Evolutionary conservation across 2,797 vertebrate species (phyloP).

Genomic region (Astyanax mexicanus): DNA sequence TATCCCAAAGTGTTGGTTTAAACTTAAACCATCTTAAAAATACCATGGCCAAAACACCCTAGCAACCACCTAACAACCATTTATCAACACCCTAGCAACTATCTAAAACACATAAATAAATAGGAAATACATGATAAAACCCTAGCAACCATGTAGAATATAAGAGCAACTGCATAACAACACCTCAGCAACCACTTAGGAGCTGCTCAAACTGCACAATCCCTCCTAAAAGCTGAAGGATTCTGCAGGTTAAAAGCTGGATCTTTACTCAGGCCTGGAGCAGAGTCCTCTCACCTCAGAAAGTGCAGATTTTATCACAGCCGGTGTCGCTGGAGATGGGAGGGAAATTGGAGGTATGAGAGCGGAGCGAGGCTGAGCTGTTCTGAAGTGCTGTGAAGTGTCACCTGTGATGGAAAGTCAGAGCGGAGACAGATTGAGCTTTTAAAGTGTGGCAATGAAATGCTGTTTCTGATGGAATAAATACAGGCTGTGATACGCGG

Average conservation of each 20-base stretch:
- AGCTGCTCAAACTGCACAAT: no score
- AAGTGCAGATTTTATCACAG: not conserved
- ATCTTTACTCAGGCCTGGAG: not conserved
- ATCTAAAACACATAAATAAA: no score
- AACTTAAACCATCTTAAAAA: no score
- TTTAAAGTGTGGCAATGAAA: not conserved
- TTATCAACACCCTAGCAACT: no score
- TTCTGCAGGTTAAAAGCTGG: not conserved
- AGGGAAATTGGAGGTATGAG: not conserved
- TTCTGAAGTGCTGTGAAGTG: conserved; percentile 42
- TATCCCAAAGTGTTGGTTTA: no score
- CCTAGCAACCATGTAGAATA: no score
- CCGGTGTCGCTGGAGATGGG: not conserved
- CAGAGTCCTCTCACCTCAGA: not conserved
- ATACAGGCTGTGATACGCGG: not conserved
- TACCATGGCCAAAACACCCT: no score
- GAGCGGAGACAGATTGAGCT: not conserved
- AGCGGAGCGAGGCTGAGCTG: not conserved
- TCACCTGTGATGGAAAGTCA: not conserved
- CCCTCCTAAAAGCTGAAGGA: no score
- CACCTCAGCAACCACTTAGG: no score
- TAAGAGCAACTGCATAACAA: no score
- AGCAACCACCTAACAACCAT: no score
- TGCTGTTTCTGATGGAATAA: not conserved
- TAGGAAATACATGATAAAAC: no score